Evolutionary conservation across 2,888 invertebrate genomes (phyloP), one percentile per base, ranked within the genome.

Genomic region (Cylindroiulus punctatus): DNA sequence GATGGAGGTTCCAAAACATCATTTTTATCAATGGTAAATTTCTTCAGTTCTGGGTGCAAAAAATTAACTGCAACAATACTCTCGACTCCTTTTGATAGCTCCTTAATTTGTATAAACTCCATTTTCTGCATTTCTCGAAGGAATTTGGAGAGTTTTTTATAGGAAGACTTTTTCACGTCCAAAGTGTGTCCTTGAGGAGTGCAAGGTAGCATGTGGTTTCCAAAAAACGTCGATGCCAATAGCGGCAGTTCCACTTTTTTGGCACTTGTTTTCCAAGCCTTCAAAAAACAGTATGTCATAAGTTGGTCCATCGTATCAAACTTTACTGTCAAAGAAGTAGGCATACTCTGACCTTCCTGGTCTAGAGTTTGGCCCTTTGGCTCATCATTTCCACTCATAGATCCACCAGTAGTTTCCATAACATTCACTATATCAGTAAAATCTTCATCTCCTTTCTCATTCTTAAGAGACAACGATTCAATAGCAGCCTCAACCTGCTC

Each of bases 141-240:
- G 90, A 98, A 98, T 87, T 95, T 95, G 19, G 96, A 94, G 86
- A 98, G 91, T 91, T 98, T 98, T 92, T 97, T 98, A 90, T 94
- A 96, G 17, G 94, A 94, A 0, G 97, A 95, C 90, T 97, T 97
- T 90, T 97, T 98, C 0, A 98, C 93, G 90, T 98, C 97, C 57
- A 98, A 91, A 22, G 92, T 92, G 84, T 93, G 91, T 3, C 93
- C 93, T n/a, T 93, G 90, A 0, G 96, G 96, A 89, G 96, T 95
- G 84, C 22, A 93, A 86, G 93, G 92, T 88, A 94, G 91, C 89
- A 95, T 93, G 88, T 94, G 94, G 89, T 92, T 93, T 91, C 94
- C 95, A 90, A 95, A 97, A 88, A 98, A 95, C 88, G 95, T 94
- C 88, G 96, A 97, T 0, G 95, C 95, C 86, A 96, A 92, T 85